phyloP scores from a whole-genome alignment of 1,140 invertebrate genomes.

The Himalopsyche phryganea region DNA sequence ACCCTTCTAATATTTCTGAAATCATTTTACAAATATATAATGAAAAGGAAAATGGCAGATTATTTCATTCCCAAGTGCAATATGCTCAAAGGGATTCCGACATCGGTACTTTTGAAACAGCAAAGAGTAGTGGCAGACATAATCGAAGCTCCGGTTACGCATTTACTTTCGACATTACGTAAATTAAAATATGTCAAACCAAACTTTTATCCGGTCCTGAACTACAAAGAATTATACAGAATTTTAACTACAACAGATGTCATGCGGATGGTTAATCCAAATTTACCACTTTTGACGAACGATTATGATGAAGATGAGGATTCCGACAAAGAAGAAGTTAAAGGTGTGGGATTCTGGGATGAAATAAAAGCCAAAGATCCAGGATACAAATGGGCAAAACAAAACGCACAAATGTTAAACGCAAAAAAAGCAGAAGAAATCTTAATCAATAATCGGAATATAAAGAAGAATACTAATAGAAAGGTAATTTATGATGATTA shows the following conservation, averaged over 20 bases:
- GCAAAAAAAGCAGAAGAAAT: slow-evolving; percentile 43
- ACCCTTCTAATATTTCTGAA: slow-evolving; percentile 61
- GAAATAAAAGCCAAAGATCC: slow-evolving; percentile 43
- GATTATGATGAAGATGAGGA: slow-evolving; percentile 35
- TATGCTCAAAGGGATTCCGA: slow-evolving; percentile 66
- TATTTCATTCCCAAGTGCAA: slow-evolving; percentile 72
- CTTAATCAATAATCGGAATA: slow-evolving; percentile 31
- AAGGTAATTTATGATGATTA: too few species aligned
- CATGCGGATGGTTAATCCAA: slow-evolving; percentile 50
- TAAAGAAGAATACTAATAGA: slow-evolving; percentile 38
- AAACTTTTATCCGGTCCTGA: slow-evolving; percentile 63
- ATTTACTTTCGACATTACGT: slow-evolving; percentile 62
- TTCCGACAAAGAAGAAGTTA: slow-evolving; percentile 42
- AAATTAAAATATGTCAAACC: slow-evolving; percentile 59
- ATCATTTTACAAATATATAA: slow-evolving; percentile 55
- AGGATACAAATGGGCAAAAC: slow-evolving; percentile 49
- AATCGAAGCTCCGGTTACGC: slow-evolving; percentile 65
- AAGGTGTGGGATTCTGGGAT: slow-evolving; percentile 44
- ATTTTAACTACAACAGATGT: slow-evolving; percentile 56
- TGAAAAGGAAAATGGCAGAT: slow-evolving; percentile 57
- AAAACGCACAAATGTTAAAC: slow-evolving; percentile 43
- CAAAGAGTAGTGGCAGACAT: slow-evolving; percentile 66
- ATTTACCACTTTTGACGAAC: slow-evolving; percentile 37
- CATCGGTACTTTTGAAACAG: slow-evolving; percentile 58
- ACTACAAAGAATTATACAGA: slow-evolving; percentile 60